Conservation (phyloP, 2,797 vertebrate species). For the Pseudocheirus occidentalis region DNA sequence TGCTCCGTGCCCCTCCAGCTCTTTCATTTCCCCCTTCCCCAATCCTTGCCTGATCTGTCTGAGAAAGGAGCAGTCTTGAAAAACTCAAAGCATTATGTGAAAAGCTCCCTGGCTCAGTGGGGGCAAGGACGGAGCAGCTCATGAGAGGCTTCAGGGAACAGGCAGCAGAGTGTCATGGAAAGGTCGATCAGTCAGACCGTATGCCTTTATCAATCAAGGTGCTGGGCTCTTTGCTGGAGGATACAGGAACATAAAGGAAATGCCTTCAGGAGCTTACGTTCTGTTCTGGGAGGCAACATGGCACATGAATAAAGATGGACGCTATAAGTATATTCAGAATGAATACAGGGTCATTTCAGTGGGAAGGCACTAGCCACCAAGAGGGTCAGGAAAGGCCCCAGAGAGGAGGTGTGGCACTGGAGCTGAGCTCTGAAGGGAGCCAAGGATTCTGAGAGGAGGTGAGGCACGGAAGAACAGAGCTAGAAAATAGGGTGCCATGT, state of each 20-base stretch:
- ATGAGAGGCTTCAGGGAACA: conserved; percentile 24
- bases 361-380: background rate
- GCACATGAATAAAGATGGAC: background rate
- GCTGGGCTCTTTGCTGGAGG: background rate
- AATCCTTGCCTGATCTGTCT: conserved; percentile 2
- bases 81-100: conserved; percentile 8
- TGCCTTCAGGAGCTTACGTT: background rate
- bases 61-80: conserved; percentile 50
- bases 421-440: background rate
- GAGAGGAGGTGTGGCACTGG: background rate
- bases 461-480: background rate
- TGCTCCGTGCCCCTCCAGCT: conserved; percentile 5
- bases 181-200: background rate
- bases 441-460: background rate
- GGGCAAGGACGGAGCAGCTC: conserved; percentile 17
- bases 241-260: background rate
- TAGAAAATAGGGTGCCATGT: background rate
- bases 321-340: background rate
- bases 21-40: background rate
- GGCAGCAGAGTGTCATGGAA: background rate
- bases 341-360: background rate
- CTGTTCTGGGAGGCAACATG: background rate
- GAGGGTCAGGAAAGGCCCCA: background rate
- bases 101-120: background rate
- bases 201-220: background rate